Percentiles rank a stretch among this genome's conserved stretches.
Evolutionary conservation across 2,888 invertebrate species (phyloP).

Genomic region (Galerucella pusilla): DNA sequence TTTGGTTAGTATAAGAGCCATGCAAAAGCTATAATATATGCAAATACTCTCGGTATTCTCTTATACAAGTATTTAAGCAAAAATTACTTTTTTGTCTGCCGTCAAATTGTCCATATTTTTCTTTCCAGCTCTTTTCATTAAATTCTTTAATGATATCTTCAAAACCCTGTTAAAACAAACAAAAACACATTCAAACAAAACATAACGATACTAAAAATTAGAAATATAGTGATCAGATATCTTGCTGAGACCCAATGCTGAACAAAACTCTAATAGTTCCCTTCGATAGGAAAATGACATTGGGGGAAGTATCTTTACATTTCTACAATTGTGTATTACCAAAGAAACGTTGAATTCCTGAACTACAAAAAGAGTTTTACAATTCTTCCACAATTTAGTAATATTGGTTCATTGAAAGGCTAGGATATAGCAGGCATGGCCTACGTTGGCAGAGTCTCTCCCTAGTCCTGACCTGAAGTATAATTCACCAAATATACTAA

Average conservation of each 20-base stretch:
- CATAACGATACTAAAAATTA: constrained; percentile 34
- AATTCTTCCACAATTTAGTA: too few relatives aligned
- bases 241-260: background rate
- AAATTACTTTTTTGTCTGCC: constrained; percentile 89
- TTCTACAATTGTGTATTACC: too few relatives aligned
- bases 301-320: too few relatives aligned
- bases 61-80: constrained; percentile 16
- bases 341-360: too few relatives aligned
- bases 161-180: constrained; percentile 75
- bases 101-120: constrained; percentile 87
- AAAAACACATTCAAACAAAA: constrained; percentile 52
- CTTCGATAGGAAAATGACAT: too few relatives aligned
- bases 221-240: constrained; percentile 13
- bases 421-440: too few relatives aligned
- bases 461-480: too few relatives aligned
- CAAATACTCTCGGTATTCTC: constrained; percentile 22
- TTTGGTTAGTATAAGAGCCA: background rate
- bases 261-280: background rate
- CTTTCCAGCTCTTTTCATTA: constrained; percentile 88
- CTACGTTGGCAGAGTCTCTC: too few relatives aligned
- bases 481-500: too few relatives aligned
- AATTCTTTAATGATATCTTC: constrained; percentile 85
- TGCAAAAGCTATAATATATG: constrained; percentile 7
- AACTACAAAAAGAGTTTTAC: too few relatives aligned
- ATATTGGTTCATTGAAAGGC: too few relatives aligned